Evolutionary conservation across 2,113 vertebrate genomes (phyloP).

Genomic region (Fukomys damarensis): DNA sequence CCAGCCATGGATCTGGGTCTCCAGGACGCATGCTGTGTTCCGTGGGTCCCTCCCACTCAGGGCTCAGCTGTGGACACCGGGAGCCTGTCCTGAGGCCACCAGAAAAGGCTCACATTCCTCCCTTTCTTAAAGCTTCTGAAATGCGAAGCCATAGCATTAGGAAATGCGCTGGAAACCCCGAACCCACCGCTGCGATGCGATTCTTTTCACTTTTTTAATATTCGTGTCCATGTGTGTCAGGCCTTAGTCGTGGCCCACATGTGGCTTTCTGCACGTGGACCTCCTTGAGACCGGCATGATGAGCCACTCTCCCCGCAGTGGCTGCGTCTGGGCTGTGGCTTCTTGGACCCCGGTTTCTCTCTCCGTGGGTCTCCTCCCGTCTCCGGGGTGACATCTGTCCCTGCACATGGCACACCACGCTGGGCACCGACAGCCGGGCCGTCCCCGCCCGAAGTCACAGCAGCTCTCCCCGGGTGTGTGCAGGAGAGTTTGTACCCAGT

Average conservation of each 20-base stretch:
- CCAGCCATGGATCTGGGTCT: no score
- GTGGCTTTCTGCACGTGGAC: accelerated
- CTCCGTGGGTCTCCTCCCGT: not conserved
- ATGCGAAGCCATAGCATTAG: not conserved
- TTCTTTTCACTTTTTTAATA: not conserved
- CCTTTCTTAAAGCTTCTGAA: not conserved
- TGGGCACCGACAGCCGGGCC: not conserved
- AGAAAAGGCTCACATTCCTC: not conserved
- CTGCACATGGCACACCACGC: not conserved
- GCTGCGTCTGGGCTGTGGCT: accelerated
- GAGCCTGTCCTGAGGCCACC: accelerated
- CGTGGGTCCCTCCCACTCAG: accelerated
- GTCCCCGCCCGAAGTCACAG: not conserved
- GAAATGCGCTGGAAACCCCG: not conserved
- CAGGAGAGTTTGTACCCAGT: not conserved
- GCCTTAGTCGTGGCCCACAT: not conserved
- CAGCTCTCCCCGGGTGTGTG: not conserved
- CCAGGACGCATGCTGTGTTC: not conserved
- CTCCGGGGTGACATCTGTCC: not conserved
- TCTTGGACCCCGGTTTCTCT: not conserved
- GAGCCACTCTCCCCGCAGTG: not conserved
- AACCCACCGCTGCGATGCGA: no score
- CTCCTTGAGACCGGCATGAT: not conserved
- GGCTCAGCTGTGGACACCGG: not conserved
- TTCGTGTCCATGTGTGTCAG: not conserved